Conservation (phyloP, 2,113 vertebrate species). For the Onychostoma macrolepis region DNA sequence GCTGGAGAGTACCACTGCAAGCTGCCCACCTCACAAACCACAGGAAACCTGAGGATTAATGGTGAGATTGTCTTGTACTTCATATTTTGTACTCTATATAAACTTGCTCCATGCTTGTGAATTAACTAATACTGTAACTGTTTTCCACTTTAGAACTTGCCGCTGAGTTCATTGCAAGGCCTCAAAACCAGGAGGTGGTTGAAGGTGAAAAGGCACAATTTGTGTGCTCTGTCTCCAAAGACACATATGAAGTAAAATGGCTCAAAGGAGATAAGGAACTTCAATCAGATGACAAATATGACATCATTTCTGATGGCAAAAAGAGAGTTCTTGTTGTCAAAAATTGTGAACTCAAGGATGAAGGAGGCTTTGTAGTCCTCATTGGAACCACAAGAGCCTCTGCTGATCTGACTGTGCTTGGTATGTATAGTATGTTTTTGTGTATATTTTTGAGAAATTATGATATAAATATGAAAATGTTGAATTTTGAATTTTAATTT, state of each 20-base stretch:
- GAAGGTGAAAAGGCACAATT: conserved; percentile 95
- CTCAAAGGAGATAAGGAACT: conserved; percentile 80
- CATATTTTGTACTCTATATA: neutral
- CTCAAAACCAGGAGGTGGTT: conserved; percentile 89
- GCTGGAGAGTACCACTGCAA: conserved; percentile 88
- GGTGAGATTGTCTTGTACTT: conserved; percentile 74
- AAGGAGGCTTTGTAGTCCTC: conserved; percentile 83
- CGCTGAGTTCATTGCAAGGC: conserved; percentile 92
- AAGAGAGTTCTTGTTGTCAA: conserved; percentile 85
- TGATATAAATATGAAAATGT: neutral
- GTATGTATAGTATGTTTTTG: conserved; percentile 71
- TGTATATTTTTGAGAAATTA: neutral
- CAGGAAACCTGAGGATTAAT: conserved; percentile 87
- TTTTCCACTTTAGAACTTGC: conserved; percentile 84
- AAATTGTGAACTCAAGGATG: conserved; percentile 81
- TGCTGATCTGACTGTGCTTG: conserved; percentile 87
- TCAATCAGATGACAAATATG: conserved; percentile 86
- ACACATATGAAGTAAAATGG: conserved; percentile 89
- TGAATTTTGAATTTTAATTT: neutral
- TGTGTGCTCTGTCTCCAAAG: conserved; percentile 92
- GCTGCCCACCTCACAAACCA: conserved; percentile 84
- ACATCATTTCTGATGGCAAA: conserved; percentile 89
- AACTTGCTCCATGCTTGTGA: neutral
- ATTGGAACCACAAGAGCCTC: conserved; percentile 87
- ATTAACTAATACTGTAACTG: neutral